These are phyloP conservation scores for Cirrhinus mrigala DNA, from an alignment of 2,797 vertebrate genomes.

Conservation along the genomic window DNA sequence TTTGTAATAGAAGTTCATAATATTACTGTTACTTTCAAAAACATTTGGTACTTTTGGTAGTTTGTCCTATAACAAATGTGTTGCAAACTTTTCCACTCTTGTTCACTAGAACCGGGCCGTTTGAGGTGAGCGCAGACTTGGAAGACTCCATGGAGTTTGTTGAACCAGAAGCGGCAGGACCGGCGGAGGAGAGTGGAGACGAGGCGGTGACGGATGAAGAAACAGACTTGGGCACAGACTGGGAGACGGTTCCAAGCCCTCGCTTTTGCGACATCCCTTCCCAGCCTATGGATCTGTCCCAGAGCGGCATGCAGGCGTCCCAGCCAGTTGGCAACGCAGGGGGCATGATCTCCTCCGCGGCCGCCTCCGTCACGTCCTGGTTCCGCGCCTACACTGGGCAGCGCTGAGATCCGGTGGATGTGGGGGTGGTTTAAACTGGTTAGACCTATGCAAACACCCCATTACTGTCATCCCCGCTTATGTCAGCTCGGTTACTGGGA, in stretches of 20 bases:
- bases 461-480: conserved; percentile 36
- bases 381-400: conserved; percentile 94
- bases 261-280: conserved; percentile 98
- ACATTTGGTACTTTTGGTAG: neutral
- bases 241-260: conserved; percentile 97
- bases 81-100: neutral
- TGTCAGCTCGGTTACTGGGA: conserved; percentile 30
- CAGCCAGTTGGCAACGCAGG: conserved; percentile 89
- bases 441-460: conserved; percentile 61
- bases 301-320: conserved; percentile 88
- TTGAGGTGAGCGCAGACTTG: conserved; percentile 90
- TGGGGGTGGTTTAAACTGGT: conserved; percentile 15
- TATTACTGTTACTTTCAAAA: too few relatives aligned
- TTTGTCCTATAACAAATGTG: neutral
- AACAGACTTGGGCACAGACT: conserved; percentile 95
- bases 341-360: conserved; percentile 96
- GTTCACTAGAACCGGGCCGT: conserved; percentile 89
- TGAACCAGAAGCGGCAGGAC: conserved; percentile 86
- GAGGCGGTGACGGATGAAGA: conserved; percentile 91
- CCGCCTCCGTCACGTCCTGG: conserved; percentile 96
- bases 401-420: conserved; percentile 74
- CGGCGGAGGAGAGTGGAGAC: conserved; percentile 90
- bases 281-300: conserved; percentile 90
- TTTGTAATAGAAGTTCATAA: too few relatives aligned
- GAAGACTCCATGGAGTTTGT: conserved; percentile 98